Percentiles rank a stretch among this genome's conserved stretches.
Evolutionary conservation across 2,797 vertebrate species (phyloP).

Genomic region (Denticeps clupeoides): DNA sequence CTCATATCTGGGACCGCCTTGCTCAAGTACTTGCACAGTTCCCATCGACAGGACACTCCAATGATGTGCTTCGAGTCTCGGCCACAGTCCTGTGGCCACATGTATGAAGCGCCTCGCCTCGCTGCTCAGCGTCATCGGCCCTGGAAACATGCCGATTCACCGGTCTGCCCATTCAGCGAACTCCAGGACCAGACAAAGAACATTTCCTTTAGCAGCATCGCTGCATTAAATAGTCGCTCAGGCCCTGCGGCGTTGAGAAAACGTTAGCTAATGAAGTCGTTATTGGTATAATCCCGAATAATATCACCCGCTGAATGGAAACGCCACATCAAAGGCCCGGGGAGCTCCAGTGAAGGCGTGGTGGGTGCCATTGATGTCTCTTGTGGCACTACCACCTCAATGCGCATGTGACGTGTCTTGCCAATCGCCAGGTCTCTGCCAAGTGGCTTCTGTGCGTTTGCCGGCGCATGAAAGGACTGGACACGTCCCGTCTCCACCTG

Average conservation of each 20-base stretch:
- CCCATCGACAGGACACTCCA: conserved; percentile 20
- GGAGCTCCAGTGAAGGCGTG: conserved; percentile 16
- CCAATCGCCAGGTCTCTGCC: conserved; percentile 36
- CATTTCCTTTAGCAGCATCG: too few species aligned
- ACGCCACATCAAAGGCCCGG: conserved; percentile 18
- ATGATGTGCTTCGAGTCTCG: conserved; percentile 15
- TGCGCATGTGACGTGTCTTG: conserved; percentile 39
- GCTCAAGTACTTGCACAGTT: neutral
- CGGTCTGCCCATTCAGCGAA: too few species aligned
- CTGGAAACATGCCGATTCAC: too few species aligned
- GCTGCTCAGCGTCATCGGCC: too few species aligned
- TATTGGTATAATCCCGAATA: conserved; percentile 7
- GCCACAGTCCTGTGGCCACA: conserved; percentile 15
- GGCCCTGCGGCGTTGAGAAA: too few species aligned
- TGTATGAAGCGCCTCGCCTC: conserved; percentile 3
- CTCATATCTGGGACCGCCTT: conserved; percentile 4
- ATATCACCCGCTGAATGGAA: conserved; percentile 9
- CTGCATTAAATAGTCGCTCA: too few species aligned
- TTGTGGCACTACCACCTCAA: conserved; percentile 49
- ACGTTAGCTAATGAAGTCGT: neutral
- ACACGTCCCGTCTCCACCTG: conserved; percentile 7
- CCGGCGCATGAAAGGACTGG: conserved; percentile 19
- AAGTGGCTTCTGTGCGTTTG: conserved; percentile 9
- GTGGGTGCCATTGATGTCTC: conserved; percentile 23
- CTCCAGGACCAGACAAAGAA: too few species aligned